Conservation (phyloP, 2,797 vertebrate genomes). For the Periophthalmus magnuspinnatus region DNA sequence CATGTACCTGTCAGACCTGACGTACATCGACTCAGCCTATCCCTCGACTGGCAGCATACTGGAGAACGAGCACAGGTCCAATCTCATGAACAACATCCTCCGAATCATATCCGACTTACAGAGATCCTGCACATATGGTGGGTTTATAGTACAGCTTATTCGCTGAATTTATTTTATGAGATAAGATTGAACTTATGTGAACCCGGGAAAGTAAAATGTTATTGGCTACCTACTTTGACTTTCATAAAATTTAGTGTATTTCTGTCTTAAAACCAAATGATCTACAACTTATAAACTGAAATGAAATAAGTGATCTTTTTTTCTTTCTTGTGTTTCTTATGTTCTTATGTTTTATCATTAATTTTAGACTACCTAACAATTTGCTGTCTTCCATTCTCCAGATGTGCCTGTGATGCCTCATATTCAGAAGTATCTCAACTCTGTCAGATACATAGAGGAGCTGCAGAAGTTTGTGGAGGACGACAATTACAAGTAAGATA, state of each 20-base stretch:
- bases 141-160: conserved; percentile 35
- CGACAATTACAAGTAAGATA: conserved; percentile 96
- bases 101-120: conserved; percentile 98
- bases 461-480: conserved; percentile 99
- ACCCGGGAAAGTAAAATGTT: not conserved
- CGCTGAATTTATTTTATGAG: not conserved
- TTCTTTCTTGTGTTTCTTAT: too few relatives aligned
- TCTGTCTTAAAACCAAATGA: not conserved
- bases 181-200: not conserved
- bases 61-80: conserved; percentile 96
- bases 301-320: not conserved
- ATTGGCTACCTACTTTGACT: too few relatives aligned
- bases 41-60: conserved; percentile 98
- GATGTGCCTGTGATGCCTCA: conserved; percentile 94
- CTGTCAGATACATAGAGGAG: conserved; percentile 97
- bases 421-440: conserved; percentile 97
- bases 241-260: not conserved
- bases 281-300: not conserved
- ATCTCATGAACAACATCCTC: conserved; percentile 98
- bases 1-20: conserved; percentile 98
- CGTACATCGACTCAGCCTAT: conserved; percentile 96
- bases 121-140: conserved; percentile 96
- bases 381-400: conserved; percentile 51
- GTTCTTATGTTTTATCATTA: not conserved
- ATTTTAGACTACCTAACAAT: not conserved